phyloP scores from a whole-genome alignment of 2,888 invertebrate species.

The Caenorhabditis zanzibari region DNA sequence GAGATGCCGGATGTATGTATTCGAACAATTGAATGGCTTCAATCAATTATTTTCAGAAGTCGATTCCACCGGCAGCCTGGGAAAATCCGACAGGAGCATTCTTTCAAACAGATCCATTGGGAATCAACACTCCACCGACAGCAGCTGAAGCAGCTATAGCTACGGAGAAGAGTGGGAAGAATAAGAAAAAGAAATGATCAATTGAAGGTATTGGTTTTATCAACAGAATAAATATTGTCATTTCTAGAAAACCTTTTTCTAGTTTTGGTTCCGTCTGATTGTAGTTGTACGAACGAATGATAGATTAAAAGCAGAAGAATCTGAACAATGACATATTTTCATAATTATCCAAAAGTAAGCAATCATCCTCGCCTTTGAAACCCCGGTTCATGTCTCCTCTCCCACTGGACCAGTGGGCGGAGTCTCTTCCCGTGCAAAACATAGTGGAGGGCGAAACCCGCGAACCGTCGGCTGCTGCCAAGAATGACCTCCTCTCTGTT shows the following conservation, averaged over 20 bases:
- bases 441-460: conserved; percentile 47
- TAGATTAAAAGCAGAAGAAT: too few species aligned
- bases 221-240: background rate
- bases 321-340: too few species aligned
- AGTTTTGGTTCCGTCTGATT: too few species aligned
- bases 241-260: too few species aligned
- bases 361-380: too few species aligned
- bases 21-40: too few species aligned
- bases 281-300: too few species aligned
- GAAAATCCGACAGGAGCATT: conserved; percentile 38
- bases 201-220: too few species aligned
- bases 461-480: conserved; percentile 28
- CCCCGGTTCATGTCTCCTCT: too few species aligned
- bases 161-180: conserved; percentile 24
- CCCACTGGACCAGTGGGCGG: too few species aligned
- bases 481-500: background rate
- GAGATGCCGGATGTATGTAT: conserved; percentile 22
- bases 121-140: conserved; percentile 37
- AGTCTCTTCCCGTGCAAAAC: too few species aligned
- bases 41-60: conserved; percentile 3
- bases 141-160: conserved; percentile 11
- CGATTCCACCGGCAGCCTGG: conserved; percentile 35
- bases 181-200: background rate
- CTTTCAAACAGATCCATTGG: conserved; percentile 35
- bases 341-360: too few species aligned